phyloP scores from a whole-genome alignment of 2,888 invertebrate genomes.

The Agrenia bidenticulata region DNA sequence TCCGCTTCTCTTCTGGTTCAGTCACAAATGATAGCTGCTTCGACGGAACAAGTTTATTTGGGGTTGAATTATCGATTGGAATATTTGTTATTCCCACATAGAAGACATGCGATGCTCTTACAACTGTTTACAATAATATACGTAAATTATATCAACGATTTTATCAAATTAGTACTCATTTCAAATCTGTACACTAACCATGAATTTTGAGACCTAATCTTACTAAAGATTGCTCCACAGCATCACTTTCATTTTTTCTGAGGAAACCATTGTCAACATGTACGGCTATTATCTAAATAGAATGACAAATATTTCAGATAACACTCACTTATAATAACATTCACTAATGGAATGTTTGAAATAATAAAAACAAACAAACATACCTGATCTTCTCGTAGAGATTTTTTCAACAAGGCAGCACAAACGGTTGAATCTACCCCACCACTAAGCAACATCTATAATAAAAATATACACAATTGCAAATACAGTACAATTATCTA shows the following conservation, averaged over 20 bases:
- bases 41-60: conserved; percentile 66
- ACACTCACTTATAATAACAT: conserved; percentile 6
- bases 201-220: conserved; percentile 80
- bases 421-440: conserved; percentile 99
- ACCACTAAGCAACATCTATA: conserved; percentile 86
- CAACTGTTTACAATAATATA: conserved; percentile 55
- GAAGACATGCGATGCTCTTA: conserved; percentile 61
- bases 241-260: conserved; percentile 90
- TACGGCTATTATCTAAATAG: conserved; percentile 76
- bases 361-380: conserved; percentile 8
- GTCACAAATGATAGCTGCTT: conserved; percentile 80
- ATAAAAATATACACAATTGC: too few species aligned
- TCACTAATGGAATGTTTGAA: neutral
- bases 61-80: conserved; percentile 61
- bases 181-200: too few species aligned
- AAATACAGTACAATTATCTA: conserved; percentile 11
- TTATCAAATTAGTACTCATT: too few species aligned
- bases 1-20: conserved; percentile 96
- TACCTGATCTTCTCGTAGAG: conserved; percentile 79
- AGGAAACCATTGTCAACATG: conserved; percentile 99
- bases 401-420: conserved; percentile 88
- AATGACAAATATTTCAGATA: too few species aligned
- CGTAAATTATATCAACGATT: too few species aligned
- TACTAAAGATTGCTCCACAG: conserved; percentile 79
- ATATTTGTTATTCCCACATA: conserved; percentile 75